These are phyloP conservation scores for Cheilosia grossa DNA, from an alignment of 2,888 invertebrate genomes.

Conservation along the genomic window DNA sequence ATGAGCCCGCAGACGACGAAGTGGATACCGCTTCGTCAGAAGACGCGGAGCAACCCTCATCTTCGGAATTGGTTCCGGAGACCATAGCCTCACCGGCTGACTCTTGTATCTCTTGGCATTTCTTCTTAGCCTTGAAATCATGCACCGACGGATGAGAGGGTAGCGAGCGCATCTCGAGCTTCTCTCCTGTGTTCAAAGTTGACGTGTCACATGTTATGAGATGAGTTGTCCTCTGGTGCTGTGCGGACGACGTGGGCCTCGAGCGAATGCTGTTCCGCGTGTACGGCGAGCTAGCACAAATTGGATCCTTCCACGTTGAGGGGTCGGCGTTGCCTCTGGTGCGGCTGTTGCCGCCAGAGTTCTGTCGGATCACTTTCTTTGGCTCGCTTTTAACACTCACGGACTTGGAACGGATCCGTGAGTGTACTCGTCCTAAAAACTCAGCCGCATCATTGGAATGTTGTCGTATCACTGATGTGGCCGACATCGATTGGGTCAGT, in stretches of 20 bases:
- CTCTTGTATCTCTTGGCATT: constrained; percentile 85
- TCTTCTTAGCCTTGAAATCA: constrained; percentile 80
- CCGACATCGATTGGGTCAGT: constrained; percentile 84
- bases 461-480: constrained; percentile 83
- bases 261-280: constrained; percentile 73
- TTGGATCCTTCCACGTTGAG: constrained; percentile 77
- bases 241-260: constrained; percentile 61
- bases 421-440: constrained; percentile 79
- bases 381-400: constrained; percentile 80
- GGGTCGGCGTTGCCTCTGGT: constrained; percentile 67
- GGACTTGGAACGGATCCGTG: constrained; percentile 83
- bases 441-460: constrained; percentile 80
- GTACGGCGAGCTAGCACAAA: constrained; percentile 77
- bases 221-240: constrained; percentile 75
- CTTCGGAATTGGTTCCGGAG: constrained; percentile 86
- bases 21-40: constrained; percentile 83
- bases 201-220: constrained; percentile 82
- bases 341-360: constrained; percentile 70
- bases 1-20: constrained; percentile 83
- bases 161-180: constrained; percentile 78
- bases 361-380: constrained; percentile 76
- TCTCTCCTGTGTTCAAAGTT: constrained; percentile 78
- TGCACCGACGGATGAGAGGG: constrained; percentile 80
- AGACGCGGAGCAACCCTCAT: constrained; percentile 85
- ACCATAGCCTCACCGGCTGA: constrained; percentile 88